A percentile compares a stretch with the other conserved stretches of the same genome.
Conservation (phyloP, 2,797 vertebrate species). For the Chiroxiphia lanceolata region DNA sequence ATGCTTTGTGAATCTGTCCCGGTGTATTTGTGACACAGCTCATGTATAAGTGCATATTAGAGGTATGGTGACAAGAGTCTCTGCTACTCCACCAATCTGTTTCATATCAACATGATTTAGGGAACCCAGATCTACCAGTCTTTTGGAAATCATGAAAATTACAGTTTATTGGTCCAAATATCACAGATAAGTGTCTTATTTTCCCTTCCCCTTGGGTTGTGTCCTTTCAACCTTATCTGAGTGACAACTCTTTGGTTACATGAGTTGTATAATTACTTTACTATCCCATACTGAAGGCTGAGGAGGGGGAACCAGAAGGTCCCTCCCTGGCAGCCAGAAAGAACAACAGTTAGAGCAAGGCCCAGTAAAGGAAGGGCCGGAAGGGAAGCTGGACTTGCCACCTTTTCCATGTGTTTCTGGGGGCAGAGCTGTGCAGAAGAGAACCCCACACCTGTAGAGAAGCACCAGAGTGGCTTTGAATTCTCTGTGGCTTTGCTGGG, state of each 20-base stretch:
- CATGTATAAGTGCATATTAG: accelerated
- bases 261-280: neutral
- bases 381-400: neutral
- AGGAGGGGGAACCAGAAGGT: neutral
- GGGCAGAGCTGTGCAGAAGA: neutral
- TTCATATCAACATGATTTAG: neutral
- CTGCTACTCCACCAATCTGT: neutral
- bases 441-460: neutral
- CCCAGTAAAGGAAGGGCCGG: neutral
- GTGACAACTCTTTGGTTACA: neutral
- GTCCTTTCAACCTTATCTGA: neutral
- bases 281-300: neutral
- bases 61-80: neutral
- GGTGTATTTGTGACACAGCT: neutral
- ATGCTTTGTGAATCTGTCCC: neutral
- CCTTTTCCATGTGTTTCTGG: neutral
- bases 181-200: neutral
- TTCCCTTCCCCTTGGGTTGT: neutral
- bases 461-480: neutral
- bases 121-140: neutral
- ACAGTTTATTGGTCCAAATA: neutral
- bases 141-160: neutral
- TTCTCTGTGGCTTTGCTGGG: neutral
- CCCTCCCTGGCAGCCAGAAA: neutral
- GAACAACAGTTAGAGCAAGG: neutral